Evolutionary conservation across 1,140 invertebrate genomes (phyloP), one percentile per base, ranked within the genome.

Genomic region (Dendroctonus ponderosae): DNA sequence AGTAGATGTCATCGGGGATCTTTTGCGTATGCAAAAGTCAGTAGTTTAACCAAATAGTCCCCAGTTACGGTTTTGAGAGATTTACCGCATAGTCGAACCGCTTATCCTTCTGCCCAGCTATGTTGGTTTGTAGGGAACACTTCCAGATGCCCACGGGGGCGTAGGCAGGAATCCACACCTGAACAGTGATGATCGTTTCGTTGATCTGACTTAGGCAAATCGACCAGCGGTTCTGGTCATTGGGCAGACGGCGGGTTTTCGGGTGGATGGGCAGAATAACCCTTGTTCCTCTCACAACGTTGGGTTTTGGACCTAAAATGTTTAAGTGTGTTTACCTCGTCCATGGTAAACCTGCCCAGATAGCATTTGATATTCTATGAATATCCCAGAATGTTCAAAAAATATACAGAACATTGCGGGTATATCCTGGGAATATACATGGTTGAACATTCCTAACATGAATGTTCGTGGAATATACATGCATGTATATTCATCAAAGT

Each of bases 61-160:
- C 1, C 26, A 26, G 26, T 1, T 26, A 26, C 26, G 26, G 26
- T 26, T 26, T 26, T 26, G 26, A 44, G 0, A 39, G 1, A 41
- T 15, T 71, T 61, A 74, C 75, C 51, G 83, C 83, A 74, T 83
- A 83, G 69, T 84, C 83, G 58, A 81, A 78, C 43, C 82, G 78
- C 69, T 81, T 81, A 53, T 81, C 80, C 38, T 80, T 80, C 64
- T 82, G 78, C 15, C 83, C 83, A 53, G 76, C 74, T 41, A 82
- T 80, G 57, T 84, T 83, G 6, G 86, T 87, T 67, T 86, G 82
- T 5, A 90, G 76, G 73, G 82, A 82, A 70, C 88, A 84, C 62
- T 82, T 82, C 88, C 89, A 90, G 64, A 87, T 82, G 5, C 87
- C 88, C n/a, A 90, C 85, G 40, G 82, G 84, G 44, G 84, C 84